phyloP scores from a whole-genome alignment of 2,888 invertebrate species.

The Macroteleia sp. region DNA sequence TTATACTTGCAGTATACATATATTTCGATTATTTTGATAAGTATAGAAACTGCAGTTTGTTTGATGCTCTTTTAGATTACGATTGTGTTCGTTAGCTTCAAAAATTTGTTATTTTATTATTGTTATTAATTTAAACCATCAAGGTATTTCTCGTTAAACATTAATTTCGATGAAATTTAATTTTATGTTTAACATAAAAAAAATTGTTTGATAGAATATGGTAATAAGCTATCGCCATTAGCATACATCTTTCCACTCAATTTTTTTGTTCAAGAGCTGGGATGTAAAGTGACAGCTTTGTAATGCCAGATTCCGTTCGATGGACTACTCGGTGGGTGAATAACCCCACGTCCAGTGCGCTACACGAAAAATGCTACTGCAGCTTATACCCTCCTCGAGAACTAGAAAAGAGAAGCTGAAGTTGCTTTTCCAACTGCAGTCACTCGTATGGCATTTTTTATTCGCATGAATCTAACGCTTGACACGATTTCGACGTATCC shows the following conservation, averaged over 20 bases:
- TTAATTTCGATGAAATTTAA: too few species aligned
- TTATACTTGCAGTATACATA: too few species aligned
- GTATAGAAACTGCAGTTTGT: too few species aligned
- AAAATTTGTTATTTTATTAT: too few species aligned
- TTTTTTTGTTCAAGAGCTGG: conserved; percentile 21
- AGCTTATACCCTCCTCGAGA: conserved; percentile 55
- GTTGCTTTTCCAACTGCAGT: conserved; percentile 32
- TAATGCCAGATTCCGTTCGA: conserved; percentile 47
- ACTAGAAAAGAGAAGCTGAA: conserved; percentile 51
- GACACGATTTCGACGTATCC: conserved; percentile 41
- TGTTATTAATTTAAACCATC: too few species aligned
- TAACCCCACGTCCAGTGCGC: conserved; percentile 43
- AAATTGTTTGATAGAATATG: too few species aligned
- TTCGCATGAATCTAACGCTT: conserved; percentile 32
- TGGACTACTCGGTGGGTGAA: conserved; percentile 46
- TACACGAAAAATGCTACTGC: conserved; percentile 47
- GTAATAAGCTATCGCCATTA: too few species aligned
- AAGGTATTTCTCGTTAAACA: too few species aligned
- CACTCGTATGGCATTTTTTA: conserved; percentile 32
- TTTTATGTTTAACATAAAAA: too few species aligned
- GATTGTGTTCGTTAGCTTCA: too few species aligned
- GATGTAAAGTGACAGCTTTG: conserved; percentile 27
- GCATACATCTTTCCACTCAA: conserved; percentile 40
- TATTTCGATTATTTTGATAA: too few species aligned
- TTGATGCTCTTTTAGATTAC: too few species aligned